Evolutionary conservation across 2,888 invertebrate species (phyloP).

Genomic region (Eupeodes latifasciatus): DNA sequence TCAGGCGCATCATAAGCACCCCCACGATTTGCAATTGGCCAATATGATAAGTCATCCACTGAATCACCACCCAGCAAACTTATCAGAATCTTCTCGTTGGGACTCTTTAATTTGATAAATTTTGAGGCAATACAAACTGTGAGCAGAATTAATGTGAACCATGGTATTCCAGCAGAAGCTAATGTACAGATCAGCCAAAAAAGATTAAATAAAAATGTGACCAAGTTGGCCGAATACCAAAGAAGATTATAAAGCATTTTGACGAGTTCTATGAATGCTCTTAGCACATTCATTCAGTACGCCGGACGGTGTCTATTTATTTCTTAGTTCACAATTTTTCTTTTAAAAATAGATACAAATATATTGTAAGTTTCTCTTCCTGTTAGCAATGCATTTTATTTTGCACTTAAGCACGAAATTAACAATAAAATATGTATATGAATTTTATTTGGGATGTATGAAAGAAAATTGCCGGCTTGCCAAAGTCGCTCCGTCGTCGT

Average conservation of each 20-base stretch:
- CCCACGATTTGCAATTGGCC: slow-evolving; percentile 83
- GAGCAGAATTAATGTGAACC: slow-evolving; percentile 82
- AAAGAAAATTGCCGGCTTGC: slow-evolving; percentile 6
- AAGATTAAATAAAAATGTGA: slow-evolving; percentile 82
- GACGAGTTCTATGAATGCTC: slow-evolving; percentile 80
- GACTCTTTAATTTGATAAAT: slow-evolving; percentile 82
- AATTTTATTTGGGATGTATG: not conserved
- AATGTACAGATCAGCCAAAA: slow-evolving; percentile 83
- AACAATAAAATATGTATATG: not conserved
- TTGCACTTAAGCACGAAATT: not conserved
- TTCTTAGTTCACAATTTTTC: slow-evolving; percentile 34
- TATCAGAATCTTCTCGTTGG: slow-evolving; percentile 82
- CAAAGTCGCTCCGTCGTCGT: not conserved
- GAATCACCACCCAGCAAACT: slow-evolving; percentile 80
- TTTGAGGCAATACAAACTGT: slow-evolving; percentile 83
- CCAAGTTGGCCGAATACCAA: slow-evolving; percentile 81
- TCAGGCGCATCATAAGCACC: slow-evolving; percentile 84
- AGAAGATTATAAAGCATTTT: slow-evolving; percentile 84
- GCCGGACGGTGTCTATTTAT: slow-evolving; percentile 17
- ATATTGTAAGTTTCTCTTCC: not conserved
- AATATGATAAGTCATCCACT: slow-evolving; percentile 82
- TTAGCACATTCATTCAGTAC: slow-evolving; percentile 81
- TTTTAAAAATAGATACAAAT: slow-evolving; percentile 27
- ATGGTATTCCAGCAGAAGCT: slow-evolving; percentile 82
- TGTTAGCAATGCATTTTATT: slow-evolving; percentile 17